phyloP scores from a whole-genome alignment of 2,888 invertebrate species.

The Trissolcus brochymenae region DNA sequence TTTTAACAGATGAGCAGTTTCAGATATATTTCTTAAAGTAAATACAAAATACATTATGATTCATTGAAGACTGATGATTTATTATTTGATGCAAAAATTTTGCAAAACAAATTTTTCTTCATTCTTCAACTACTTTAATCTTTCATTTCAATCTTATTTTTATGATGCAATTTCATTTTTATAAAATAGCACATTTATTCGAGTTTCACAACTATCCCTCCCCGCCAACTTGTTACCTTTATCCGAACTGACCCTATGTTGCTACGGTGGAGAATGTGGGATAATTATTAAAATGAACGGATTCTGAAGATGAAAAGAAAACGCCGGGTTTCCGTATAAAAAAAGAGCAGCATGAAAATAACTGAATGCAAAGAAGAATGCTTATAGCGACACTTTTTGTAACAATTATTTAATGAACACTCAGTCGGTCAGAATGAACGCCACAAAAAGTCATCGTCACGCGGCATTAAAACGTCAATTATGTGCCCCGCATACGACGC shows the following conservation, averaged over 20 bases:
- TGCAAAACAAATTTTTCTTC: too few species aligned
- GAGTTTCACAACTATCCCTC: too few species aligned
- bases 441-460: background rate
- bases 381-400: slow-evolving; percentile 6
- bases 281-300: slow-evolving; percentile 22
- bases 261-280: slow-evolving; percentile 2
- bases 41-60: too few species aligned
- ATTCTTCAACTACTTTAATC: too few species aligned
- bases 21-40: background rate
- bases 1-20: too few species aligned
- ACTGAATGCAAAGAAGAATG: slow-evolving; percentile 8
- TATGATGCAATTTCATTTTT: too few species aligned
- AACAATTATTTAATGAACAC: slow-evolving; percentile 23
- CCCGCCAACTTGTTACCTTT: too few species aligned
- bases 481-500: background rate
- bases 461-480: slow-evolving; percentile 25
- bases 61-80: too few species aligned
- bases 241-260: too few species aligned
- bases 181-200: too few species aligned
- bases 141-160: too few species aligned
- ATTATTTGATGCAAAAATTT: too few species aligned
- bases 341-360: slow-evolving; percentile 10
- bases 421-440: slow-evolving; percentile 2
- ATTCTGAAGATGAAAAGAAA: slow-evolving; percentile 40
- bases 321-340: slow-evolving; percentile 9